Evolutionary conservation across 2,113 vertebrate genomes (phyloP), one percentile per base, ranked within the genome.

Genomic region (Neoarius graeffei): DNA sequence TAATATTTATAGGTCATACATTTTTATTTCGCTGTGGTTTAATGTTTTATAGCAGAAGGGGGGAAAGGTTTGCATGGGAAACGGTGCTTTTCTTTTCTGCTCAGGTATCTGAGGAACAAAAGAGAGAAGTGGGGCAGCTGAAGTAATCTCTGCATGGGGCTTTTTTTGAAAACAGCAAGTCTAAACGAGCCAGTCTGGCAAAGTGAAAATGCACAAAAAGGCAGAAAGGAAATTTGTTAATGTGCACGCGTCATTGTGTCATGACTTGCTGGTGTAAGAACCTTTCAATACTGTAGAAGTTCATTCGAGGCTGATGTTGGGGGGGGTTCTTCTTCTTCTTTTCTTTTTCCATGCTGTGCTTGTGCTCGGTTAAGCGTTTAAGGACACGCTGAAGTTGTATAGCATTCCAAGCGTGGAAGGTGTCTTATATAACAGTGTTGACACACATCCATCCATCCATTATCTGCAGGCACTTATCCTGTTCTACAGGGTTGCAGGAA

Each of bases 1-100:
- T 84, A 80, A 84, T 88, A 88, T 84, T 88, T 59, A 88, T 88
- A 54, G 71, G 17, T 84, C 60, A 84, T 88, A 35, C 62, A 88
- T 84, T 88, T 85, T 80, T 25, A 84, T 69, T 83, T 87, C 14
- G n/a, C n/a, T 17, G 25, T 8, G 23, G 30, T 80, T 88, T 17
- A 56, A 76, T 83, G 20, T 84, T 83, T 83, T n/a, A 86, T 86
- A 23, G n/a, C 6, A 27, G 6, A n/a, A 35, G 23, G 35, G 54
- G 7, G 54, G 11, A 2, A 2, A 57, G 56, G 35, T n/a, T 57
- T 76, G 48, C 42, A 67, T 83, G 86, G 27, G 35, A 76, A 74
- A 79, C 7, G 13, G 81, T 20, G 10, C 81, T 60, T 74, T 76
- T 42, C 19, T 14, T n/a, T 50, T 77, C 19, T 50, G 8, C 3